Base-by-base conservation (phyloP, 2,797 vertebrate genomes). In the Chelmon rostratus region DNA sequence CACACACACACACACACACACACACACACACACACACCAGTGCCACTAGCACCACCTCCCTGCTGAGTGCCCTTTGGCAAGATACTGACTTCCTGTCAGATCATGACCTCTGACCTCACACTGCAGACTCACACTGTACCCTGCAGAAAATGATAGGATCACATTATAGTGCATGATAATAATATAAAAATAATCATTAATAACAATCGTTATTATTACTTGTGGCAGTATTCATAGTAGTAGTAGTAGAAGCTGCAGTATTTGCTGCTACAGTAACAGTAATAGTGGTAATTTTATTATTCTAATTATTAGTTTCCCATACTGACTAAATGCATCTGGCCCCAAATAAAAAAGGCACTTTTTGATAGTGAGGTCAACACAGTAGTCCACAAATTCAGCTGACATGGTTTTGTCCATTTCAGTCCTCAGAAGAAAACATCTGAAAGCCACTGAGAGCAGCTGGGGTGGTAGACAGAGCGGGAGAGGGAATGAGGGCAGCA, bases 61-160 rank as follows among this genome's bases (percentile, higher is more conserved):
- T 71, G 66, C 81, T 79, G 77, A 31, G 73, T 35, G 67, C 54
- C 88, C 69, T 73, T 56, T 25, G 64, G 76, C 70, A 53, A 71
- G 15, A 56, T 54, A 58, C 31, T 19, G 58, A 83, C 65, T 83
- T 78, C 67, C 73, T 62, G 59, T 77, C 73, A 46, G n/a, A 79
- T 47, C 21, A 4, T 68, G 2, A 76, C 66, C 76, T 82, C 44
- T 64, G 71, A 81, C 69, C 66, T 73, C 6, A 58, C 2, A 40
- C 44, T 18, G 52, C 28, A 31, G 28, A 28, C 28, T 31, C 28
- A 31, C 28, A 31, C 28, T 13, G 23, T 37, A 25, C 49, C 35
- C 61, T 33, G 0, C 62, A 72, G 71, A 49, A 75, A 75, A 58
- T 19, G 16, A 31, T 58, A n/a, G 47, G 44, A 13, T 21, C 35